A percentile compares a stretch with the other conserved stretches of the same genome.
These are phyloP conservation scores for Laupala kohalensis DNA, from an alignment of 1,140 invertebrate genomes.

Conservation along the genomic window DNA sequence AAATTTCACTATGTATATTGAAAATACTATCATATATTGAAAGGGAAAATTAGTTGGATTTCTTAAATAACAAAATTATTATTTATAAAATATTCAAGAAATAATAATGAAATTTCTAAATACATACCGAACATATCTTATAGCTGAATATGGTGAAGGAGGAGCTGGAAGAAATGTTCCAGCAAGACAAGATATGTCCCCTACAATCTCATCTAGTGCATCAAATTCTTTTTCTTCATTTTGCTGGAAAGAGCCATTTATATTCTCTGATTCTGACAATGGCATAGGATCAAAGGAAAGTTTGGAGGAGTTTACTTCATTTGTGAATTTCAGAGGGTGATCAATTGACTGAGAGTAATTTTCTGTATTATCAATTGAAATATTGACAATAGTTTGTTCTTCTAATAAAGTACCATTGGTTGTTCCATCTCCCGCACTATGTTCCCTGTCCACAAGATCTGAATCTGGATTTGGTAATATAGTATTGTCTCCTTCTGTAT, in stretches of 20 bases:
- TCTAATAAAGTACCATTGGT: neutral
- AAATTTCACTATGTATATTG: no score
- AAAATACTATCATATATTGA: no score
- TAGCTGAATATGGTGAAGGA: constrained; percentile 26
- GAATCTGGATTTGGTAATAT: neutral
- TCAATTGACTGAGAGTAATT: neutral
- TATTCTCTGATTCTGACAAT: neutral
- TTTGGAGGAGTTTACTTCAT: neutral
- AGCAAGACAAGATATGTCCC: constrained; percentile 32
- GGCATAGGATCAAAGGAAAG: neutral
- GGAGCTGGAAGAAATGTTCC: constrained; percentile 33
- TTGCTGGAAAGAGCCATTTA: neutral
- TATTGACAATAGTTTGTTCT: neutral
- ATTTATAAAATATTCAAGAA: no score
- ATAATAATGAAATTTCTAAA: no score
- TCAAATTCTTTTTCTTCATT: neutral
- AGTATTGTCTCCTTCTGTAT: neutral
- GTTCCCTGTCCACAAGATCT: neutral
- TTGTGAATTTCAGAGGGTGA: neutral
- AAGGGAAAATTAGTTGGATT: no score
- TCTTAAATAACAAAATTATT: no score
- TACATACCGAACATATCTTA: constrained; percentile 35
- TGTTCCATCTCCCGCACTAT: neutral
- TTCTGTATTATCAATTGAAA: neutral
- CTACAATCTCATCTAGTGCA: constrained; percentile 13